Percentiles rank a stretch among this genome's conserved stretches.
Conservation (phyloP, 2,113 vertebrate species). For the Halcyon malimbica region DNA sequence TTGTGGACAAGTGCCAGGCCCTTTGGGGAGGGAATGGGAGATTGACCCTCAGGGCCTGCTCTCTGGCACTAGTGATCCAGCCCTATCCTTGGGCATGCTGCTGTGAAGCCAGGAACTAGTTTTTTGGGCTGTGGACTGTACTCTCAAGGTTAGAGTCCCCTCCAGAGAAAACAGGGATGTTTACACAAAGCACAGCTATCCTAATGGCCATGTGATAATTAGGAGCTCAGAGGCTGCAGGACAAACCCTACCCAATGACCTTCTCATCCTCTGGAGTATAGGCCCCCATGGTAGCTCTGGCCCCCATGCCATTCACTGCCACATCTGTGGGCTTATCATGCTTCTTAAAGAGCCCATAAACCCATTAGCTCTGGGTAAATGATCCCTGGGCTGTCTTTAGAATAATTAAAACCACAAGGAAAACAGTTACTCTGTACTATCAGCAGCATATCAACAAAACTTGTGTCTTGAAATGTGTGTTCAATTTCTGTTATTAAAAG, state of each 20-base stretch:
- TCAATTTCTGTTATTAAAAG: slow-evolving; percentile 84
- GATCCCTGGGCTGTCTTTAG: slow-evolving; percentile 81
- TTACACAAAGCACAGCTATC: slow-evolving; percentile 24
- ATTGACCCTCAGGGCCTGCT: background rate
- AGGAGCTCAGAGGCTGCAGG: slow-evolving; percentile 21
- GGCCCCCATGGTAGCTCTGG: slow-evolving; percentile 65
- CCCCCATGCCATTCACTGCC: slow-evolving; percentile 45
- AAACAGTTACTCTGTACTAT: slow-evolving; percentile 75
- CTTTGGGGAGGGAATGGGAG: background rate
- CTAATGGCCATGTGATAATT: slow-evolving; percentile 29
- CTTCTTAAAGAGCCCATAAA: slow-evolving; percentile 55
- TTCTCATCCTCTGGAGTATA: background rate
- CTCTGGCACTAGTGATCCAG: background rate
- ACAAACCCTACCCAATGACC: slow-evolving; percentile 26
- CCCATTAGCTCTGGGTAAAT: slow-evolving; percentile 75
- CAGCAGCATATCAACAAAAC: slow-evolving; percentile 78
- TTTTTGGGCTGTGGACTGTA: background rate
- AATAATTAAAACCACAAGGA: slow-evolving; percentile 84
- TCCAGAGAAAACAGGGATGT: slow-evolving; percentile 5
- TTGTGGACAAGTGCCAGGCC: too few relatives aligned
- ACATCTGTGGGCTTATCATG: slow-evolving; percentile 74
- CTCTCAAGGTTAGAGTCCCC: background rate
- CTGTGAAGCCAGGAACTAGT: background rate
- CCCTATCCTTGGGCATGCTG: rapidly evolving
- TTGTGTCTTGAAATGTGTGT: slow-evolving; percentile 80